phyloP scores from a whole-genome alignment of 2,888 invertebrate species.

The Lordiphosa fenestrarum region DNA sequence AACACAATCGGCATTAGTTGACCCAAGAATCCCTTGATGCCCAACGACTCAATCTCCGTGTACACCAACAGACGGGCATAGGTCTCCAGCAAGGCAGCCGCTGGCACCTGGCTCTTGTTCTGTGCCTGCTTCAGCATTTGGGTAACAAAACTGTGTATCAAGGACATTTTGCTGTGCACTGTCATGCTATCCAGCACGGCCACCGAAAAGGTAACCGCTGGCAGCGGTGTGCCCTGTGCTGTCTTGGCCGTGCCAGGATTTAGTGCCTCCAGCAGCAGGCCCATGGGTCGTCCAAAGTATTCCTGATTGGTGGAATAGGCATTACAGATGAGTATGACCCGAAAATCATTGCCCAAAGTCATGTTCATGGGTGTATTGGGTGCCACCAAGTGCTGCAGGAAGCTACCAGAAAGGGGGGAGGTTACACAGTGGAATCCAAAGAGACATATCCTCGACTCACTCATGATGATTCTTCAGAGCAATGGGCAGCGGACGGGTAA shows the following conservation, averaged over 20 bases:
- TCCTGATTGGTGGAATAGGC: conserved; percentile 96
- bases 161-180: conserved; percentile 96
- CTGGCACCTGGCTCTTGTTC: conserved; percentile 90
- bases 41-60: conserved; percentile 97
- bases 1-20: conserved; percentile 95
- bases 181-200: conserved; percentile 95
- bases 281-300: conserved; percentile 95
- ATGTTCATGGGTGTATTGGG: conserved; percentile 87
- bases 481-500: conserved; percentile 88
- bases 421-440: too few relatives aligned
- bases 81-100: conserved; percentile 96
- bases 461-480: conserved; percentile 91
- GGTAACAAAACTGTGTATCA: conserved; percentile 91
- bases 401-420: conserved; percentile 83
- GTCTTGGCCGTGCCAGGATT: conserved; percentile 85
- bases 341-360: conserved; percentile 92
- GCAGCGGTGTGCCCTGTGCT: conserved; percentile 83
- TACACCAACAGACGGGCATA: conserved; percentile 96
- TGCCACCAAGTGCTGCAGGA: conserved; percentile 90
- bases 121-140: conserved; percentile 95
- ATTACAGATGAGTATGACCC: conserved; percentile 95
- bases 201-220: conserved; percentile 94
- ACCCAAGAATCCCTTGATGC: conserved; percentile 96
- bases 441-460: conserved; percentile 78
- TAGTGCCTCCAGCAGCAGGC: conserved; percentile 92